phyloP scores from a whole-genome alignment of 2,888 invertebrate species.

The Parnassius apollo region DNA sequence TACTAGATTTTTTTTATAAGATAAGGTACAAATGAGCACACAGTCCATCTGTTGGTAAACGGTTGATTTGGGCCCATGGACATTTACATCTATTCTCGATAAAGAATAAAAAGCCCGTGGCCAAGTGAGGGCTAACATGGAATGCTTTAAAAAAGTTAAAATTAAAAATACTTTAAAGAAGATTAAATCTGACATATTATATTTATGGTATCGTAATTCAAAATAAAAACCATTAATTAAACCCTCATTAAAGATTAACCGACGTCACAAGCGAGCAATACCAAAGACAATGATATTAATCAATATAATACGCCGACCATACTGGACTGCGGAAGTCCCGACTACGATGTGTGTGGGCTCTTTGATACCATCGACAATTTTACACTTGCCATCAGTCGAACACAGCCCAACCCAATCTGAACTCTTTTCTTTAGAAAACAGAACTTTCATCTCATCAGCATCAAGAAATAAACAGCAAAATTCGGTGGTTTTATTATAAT shows the following conservation, averaged over 20 bases:
- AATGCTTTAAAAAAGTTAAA: no score
- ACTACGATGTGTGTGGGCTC: conserved; percentile 59
- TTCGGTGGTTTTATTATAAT: conserved; percentile 38
- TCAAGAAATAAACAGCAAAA: conserved; percentile 11
- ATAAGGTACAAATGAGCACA: no score
- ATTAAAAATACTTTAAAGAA: no score
- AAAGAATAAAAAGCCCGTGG: no score
- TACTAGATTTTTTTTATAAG: no score
- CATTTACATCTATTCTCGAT: no score
- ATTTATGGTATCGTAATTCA: no score
- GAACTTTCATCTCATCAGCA: neutral
- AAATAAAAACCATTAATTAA: no score
- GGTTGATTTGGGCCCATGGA: no score
- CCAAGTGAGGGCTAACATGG: no score
- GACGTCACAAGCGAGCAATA: conserved; percentile 1
- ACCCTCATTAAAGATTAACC: neutral
- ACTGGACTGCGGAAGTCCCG: conserved; percentile 52
- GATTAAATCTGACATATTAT: no score
- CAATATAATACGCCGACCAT: conserved; percentile 32
- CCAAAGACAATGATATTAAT: conserved; percentile 24
- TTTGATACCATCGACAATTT: conserved; percentile 39
- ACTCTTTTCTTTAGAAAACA: neutral
- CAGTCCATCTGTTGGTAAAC: no score
- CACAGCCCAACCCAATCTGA: conserved; percentile 1
- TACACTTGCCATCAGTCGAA: neutral